These are phyloP conservation scores for Heliothis subflexa DNA, from an alignment of 1,140 invertebrate genomes.

Conservation along the genomic window DNA sequence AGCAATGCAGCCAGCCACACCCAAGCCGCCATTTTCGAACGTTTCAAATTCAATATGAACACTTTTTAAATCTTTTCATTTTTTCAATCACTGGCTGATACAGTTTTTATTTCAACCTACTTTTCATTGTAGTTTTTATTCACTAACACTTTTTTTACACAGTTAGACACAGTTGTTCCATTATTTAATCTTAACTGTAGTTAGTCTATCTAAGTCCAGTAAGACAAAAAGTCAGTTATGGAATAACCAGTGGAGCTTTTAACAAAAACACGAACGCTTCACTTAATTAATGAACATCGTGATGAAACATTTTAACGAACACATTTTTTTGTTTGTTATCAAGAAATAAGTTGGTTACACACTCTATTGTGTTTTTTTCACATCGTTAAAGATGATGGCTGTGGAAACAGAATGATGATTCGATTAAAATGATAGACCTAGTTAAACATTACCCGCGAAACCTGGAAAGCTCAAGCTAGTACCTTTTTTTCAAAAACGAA, in stretches of 20 bases:
- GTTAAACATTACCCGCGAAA: background rate
- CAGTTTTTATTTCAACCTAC: conserved; percentile 35
- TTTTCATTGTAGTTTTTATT: conserved; percentile 32
- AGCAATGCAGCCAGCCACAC: conserved; percentile 72
- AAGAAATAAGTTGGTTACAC: conserved; percentile 24
- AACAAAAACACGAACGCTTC: conserved; percentile 18
- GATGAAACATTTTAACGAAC: conserved; percentile 37
- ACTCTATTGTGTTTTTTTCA: conserved; percentile 31
- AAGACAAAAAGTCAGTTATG: conserved; percentile 18
- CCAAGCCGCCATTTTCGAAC: conserved; percentile 70
- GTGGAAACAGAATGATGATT: background rate
- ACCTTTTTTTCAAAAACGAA: too few species aligned
- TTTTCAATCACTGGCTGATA: conserved; percentile 22
- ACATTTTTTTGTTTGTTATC: conserved; percentile 21
- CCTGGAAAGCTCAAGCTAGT: too few species aligned
- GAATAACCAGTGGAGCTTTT: conserved; percentile 17
- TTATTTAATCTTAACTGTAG: conserved; percentile 37
- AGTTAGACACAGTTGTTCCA: conserved; percentile 20
- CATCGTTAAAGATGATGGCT: conserved; percentile 15
- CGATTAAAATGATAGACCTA: background rate
- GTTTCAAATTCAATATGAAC: conserved; percentile 45
- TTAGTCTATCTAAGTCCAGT: conserved; percentile 20
- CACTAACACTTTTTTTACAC: conserved; percentile 24
- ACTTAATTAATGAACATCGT: conserved; percentile 26
- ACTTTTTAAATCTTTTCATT: conserved; percentile 41